phyloP scores from a whole-genome alignment of 1,140 invertebrate genomes.

The Ceratoteleas bidentatus region DNA sequence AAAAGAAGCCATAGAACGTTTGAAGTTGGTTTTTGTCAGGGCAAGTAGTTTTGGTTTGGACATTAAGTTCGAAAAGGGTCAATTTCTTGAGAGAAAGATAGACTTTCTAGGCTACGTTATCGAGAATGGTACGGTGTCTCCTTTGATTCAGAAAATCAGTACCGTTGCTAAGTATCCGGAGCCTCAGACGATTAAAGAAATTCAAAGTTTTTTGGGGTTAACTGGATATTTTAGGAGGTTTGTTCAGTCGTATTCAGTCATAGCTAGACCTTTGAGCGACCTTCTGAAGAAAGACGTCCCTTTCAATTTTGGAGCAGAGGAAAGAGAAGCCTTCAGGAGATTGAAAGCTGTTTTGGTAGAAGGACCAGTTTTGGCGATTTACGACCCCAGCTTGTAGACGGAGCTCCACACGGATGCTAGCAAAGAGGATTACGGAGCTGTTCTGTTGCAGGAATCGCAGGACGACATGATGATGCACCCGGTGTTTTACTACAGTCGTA shows the following conservation, averaged over 20 bases:
- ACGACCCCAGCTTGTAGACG: background rate
- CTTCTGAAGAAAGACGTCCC: background rate
- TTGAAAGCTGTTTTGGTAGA: background rate
- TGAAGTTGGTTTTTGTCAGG: background rate
- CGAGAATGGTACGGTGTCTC: background rate
- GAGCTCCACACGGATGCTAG: constrained; percentile 11
- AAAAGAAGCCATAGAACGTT: constrained; percentile 1
- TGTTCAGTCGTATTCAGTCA: background rate
- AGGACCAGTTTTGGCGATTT: background rate
- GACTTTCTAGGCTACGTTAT: constrained; percentile 3
- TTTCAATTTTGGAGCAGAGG: background rate
- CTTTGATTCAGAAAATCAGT: constrained; percentile 4
- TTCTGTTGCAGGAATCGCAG: background rate
- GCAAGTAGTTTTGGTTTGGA: constrained; percentile 4
- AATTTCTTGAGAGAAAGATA: background rate
- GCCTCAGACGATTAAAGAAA: background rate
- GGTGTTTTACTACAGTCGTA: constrained; percentile 7
- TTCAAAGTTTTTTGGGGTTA: background rate
- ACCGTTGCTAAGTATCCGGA: background rate
- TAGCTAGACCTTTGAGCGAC: background rate
- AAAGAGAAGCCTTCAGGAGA: too few species aligned
- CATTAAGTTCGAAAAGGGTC: constrained; percentile 7
- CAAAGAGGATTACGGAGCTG: constrained; percentile 1
- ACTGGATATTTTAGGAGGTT: background rate
- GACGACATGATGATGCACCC: background rate